Evolutionary conservation across 2,797 vertebrate species (phyloP).

Genomic region (Diceros bicornis): DNA sequence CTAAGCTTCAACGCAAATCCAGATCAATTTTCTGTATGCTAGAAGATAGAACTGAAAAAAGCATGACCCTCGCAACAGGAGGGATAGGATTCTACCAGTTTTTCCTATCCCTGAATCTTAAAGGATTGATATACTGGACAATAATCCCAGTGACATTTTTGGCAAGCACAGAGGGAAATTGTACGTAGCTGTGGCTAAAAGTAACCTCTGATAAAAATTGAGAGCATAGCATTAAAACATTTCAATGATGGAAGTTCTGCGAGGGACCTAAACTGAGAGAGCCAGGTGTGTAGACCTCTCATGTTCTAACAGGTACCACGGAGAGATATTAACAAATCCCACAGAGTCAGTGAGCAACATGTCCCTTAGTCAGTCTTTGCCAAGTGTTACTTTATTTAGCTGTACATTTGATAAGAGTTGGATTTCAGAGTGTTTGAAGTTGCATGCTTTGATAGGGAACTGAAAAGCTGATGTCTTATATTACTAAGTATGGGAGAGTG

Average conservation of each 20-base stretch:
- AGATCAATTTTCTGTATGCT: background rate
- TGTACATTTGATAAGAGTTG: conserved; percentile 38
- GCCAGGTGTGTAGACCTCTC: background rate
- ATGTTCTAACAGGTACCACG: background rate
- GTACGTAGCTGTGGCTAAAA: background rate
- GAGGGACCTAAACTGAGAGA: background rate
- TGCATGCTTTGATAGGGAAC: background rate
- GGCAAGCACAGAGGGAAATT: conserved; percentile 1
- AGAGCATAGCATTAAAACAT: background rate
- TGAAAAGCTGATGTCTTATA: conserved; percentile 16
- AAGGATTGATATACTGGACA: background rate
- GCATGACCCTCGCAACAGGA: background rate
- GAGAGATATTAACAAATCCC: background rate
- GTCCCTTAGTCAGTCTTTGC: background rate
- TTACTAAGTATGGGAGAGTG: background rate
- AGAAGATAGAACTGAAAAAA: background rate
- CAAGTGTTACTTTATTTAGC: conserved; percentile 68
- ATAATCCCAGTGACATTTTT: background rate
- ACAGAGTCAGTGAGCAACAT: background rate
- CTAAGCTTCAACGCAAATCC: conserved; percentile 28
- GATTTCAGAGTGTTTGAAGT: conserved; percentile 63
- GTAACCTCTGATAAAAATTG: background rate
- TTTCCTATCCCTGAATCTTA: background rate
- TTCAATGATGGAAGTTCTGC: background rate
- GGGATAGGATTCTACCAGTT: background rate